These are phyloP conservation scores for Tetragnatha montana DNA, from an alignment of 2,888 invertebrate genomes.

Conservation along the genomic window DNA sequence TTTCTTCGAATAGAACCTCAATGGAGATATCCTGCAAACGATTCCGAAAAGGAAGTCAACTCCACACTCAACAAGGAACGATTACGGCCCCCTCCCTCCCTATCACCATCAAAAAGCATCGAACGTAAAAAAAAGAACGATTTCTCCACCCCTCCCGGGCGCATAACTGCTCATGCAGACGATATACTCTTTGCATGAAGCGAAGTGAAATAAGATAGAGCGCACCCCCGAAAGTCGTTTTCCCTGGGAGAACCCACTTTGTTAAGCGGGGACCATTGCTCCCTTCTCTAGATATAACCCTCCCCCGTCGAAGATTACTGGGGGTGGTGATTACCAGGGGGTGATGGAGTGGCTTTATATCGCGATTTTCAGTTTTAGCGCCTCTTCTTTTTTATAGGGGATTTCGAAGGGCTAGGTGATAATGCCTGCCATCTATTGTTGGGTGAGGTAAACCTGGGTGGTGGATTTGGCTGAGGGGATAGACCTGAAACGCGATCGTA, in stretches of 20 bases:
- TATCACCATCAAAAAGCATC: neutral
- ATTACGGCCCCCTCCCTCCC: neutral
- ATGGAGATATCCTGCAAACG: neutral
- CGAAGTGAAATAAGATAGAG: constrained; percentile 15
- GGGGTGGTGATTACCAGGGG: neutral
- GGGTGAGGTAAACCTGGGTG: neutral
- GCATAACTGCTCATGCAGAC: neutral
- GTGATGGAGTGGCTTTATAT: neutral
- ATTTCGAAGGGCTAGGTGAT: neutral
- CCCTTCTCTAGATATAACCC: neutral
- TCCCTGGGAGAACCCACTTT: constrained; percentile 11
- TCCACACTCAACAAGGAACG: neutral
- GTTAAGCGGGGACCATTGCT: neutral
- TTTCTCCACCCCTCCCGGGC: neutral
- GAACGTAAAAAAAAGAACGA: neutral
- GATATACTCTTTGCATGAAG: constrained; percentile 30
- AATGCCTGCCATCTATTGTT: neutral
- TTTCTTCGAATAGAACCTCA: neutral
- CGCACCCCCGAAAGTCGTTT: constrained; percentile 21
- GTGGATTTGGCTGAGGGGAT: neutral
- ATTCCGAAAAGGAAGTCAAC: neutral
- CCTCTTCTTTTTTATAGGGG: neutral
- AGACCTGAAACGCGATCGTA: too few relatives aligned
- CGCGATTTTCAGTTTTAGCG: neutral
- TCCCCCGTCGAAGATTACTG: neutral